Evolutionary conservation across 2,797 vertebrate genomes (phyloP), one percentile per base, ranked within the genome.

Genomic region (Pitangus sulphuratus): DNA sequence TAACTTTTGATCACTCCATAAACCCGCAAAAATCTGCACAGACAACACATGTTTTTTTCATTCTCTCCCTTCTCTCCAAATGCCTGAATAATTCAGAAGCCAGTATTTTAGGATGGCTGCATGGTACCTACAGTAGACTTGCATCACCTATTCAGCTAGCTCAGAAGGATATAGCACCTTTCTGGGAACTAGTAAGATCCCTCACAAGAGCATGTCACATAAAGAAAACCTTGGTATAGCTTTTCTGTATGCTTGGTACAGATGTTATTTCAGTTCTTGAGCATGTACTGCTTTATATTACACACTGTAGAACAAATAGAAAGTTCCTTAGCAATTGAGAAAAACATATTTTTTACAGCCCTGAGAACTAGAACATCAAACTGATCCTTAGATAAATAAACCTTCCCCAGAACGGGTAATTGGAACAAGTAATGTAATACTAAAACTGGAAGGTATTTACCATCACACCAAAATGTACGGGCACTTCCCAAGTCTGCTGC

Each of bases 371-470:
- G 19, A 69, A 58, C 80, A 78, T 69, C 57, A 79, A 92, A 39
- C 8, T 84, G 69, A 82, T 88, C 13, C 30, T 78, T 79, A 92
- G 39, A 50, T 65, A 92, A 89, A 90, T 31, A 72, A 75, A 12
- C 3, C 57, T 35, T 90, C 93, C 35, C 33, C 25, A 65, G 58
- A 65, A 70, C 1, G 72, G 31, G n/a, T 26, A 31, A 58, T 8
- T 65, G 50, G 30, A 76, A 75, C 17, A 78, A 81, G 39, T 22
- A 94, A 71, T 0, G 2, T 48, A 62, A 74, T 56, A 70, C 18
- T 47, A 80, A 94, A 95, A 62, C 64, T 56, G 16, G 69, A 88
- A 71, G 37, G 22, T 45, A 77, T 78, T 86, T 89, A 50, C 48
- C 8, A 28, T 21, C 26, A 42, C 19, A 45, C 8, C 0, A 0